These are phyloP conservation scores for Chaetophractus vellerosus DNA, from an alignment of 2,797 vertebrate species.

Conservation along the genomic window DNA sequence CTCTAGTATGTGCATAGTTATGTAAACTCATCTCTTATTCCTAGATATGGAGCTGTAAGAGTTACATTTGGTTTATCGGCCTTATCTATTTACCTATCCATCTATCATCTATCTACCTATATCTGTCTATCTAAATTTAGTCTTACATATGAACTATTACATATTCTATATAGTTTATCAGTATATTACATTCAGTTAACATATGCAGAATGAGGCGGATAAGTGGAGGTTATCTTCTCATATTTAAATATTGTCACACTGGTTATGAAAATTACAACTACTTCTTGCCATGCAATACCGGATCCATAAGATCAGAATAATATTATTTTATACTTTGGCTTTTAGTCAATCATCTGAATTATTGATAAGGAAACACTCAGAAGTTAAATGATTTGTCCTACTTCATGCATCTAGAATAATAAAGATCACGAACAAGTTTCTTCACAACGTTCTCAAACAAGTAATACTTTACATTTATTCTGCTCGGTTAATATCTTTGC, in stretches of 20 bases:
- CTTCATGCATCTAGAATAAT: background rate
- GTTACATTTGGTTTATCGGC: background rate
- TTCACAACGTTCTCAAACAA: background rate
- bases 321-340: background rate
- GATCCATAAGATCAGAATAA: background rate
- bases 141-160: background rate
- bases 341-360: slow-evolving; percentile 16
- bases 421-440: background rate
- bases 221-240: background rate
- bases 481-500: background rate
- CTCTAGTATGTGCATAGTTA: background rate
- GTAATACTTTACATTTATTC: background rate
- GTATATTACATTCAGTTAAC: background rate
- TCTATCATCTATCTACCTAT: background rate
- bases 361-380: background rate
- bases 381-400: background rate
- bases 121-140: background rate
- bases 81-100: too few relatives aligned
- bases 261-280: background rate
- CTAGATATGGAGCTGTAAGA: background rate
- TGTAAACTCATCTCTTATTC: background rate
- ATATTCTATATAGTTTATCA: background rate
- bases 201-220: background rate
- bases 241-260: background rate
- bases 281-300: background rate